Percentiles rank a stretch among this genome's conserved stretches.
These are phyloP conservation scores for Microtus richardsoni DNA, from an alignment of 2,113 vertebrate species.

Conservation along the genomic window DNA sequence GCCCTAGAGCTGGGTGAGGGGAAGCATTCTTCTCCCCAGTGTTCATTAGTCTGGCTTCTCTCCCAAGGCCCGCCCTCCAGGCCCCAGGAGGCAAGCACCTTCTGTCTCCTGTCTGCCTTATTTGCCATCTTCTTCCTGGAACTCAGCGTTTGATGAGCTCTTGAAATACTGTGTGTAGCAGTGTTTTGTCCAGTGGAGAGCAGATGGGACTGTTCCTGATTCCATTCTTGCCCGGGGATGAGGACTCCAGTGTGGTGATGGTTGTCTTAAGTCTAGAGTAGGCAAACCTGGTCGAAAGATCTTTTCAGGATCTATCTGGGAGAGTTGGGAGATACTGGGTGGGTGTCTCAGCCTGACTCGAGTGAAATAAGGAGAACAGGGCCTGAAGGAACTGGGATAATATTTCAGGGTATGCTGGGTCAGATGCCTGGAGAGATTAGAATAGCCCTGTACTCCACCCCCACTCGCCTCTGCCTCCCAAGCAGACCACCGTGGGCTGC, in stretches of 20 bases:
- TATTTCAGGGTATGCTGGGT: neutral
- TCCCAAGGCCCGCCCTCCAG: constrained; percentile 4
- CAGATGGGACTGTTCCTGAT: neutral
- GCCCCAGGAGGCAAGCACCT: constrained; percentile 15
- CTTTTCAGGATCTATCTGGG: neutral
- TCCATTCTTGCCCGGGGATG: neutral
- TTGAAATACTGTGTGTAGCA: neutral
- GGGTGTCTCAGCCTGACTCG: neutral
- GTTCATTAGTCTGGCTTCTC: constrained; percentile 32
- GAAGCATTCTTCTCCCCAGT: constrained; percentile 16
- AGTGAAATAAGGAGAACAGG: neutral
- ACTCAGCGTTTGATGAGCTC: constrained; percentile 31
- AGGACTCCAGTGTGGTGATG: neutral
- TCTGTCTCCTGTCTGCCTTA: constrained; percentile 32
- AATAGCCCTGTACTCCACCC: neutral
- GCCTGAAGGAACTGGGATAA: neutral
- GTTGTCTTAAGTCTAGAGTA: constrained; percentile 8
- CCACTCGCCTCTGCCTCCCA: neutral
- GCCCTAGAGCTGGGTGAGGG: constrained; percentile 50
- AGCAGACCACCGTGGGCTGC: neutral
- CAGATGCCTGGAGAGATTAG: neutral
- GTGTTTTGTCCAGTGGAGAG: constrained; percentile 26
- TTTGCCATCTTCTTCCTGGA: constrained; percentile 48
- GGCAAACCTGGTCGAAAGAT: constrained; percentile 9
- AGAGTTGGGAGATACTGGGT: neutral